Base-by-base conservation (phyloP, 2,113 vertebrate species). In the Nannobrachium achirus region DNA sequence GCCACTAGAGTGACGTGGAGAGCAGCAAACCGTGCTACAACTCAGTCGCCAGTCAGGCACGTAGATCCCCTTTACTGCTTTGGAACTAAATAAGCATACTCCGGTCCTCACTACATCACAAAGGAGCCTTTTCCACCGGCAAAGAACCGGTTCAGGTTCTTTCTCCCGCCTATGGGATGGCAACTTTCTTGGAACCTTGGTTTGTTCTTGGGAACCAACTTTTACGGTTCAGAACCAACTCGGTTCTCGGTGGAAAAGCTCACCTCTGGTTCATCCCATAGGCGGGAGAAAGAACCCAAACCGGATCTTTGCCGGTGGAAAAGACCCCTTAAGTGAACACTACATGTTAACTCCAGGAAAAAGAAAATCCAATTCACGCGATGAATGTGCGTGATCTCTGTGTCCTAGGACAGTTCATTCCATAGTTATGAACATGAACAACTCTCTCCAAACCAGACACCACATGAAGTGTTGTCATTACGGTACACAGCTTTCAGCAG, bases 1-100 rank as follows among this genome's bases (percentile, higher is more conserved):
- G 10, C 91, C 91, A 0, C 85, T 92, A 0, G 89, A 92, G 80
- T 92, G 76, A 91, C 2, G 7, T 2, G 4, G 1, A 19, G 45
- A 58, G 40, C 42, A n/a, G n/a, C n/a, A n/a, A n/a, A n/a, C n/a
- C n/a, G 1, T 50, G 40, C 39, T 0, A 14, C 20, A n/a, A 55
- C 40, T 18, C 71, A 63, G n/a, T n/a, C n/a, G 50, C n/a, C 62
- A 55, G 9, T 61, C 65, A 7, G 45, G 18, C 18, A 16, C 64
- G 52, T 7, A 5, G 60, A 55, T 59, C 71, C 81, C 71, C 79
- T 78, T 67, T 73, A 76, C 63, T 25, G 53, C 71, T 70, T 38
- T 16, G 46, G 69, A 71, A 52, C 48, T 52, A 8, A 44, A 7
- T 38, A 20, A 20, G 8, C 14, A 11, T n/a, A 14, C 10, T 33